These are phyloP conservation scores for Drosophila neonasuta DNA, from an alignment of 2,888 invertebrate species.

Conservation along the genomic window DNA sequence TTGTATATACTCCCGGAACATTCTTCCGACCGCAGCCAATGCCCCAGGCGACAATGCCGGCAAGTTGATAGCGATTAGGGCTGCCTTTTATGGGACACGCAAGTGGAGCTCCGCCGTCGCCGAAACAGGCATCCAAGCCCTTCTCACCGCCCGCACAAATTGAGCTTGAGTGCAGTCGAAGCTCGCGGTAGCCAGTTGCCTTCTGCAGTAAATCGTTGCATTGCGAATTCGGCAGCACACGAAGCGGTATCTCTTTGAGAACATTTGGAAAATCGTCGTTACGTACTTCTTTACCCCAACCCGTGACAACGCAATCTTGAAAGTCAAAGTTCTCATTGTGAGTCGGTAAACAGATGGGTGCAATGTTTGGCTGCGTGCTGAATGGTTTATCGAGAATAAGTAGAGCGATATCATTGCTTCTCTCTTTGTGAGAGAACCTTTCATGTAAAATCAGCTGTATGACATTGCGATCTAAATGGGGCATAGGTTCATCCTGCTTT, in stretches of 20 bases:
- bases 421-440: fast-evolving
- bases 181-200: constrained; percentile 82
- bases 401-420: constrained; percentile 34
- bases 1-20: constrained; percentile 88
- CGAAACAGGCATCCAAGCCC: constrained; percentile 87
- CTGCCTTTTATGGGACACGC: constrained; percentile 85
- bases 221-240: constrained; percentile 83
- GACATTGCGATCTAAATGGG: constrained; percentile 13
- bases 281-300: constrained; percentile 72
- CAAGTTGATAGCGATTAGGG: constrained; percentile 66
- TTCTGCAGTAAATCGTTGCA: constrained; percentile 84
- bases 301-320: constrained; percentile 66
- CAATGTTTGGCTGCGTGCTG: constrained; percentile 8
- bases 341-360: constrained; percentile 32
- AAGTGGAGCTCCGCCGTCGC: constrained; percentile 89
- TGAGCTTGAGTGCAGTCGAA: constrained; percentile 82
- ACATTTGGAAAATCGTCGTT: constrained; percentile 84
- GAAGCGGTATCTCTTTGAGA: constrained; percentile 87
- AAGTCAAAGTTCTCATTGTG: not conserved
- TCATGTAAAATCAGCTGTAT: constrained; percentile 12
- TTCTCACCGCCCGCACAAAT: constrained; percentile 90
- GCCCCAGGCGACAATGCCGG: constrained; percentile 91
- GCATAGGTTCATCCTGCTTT: not conserved
- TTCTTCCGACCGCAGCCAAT: constrained; percentile 87
- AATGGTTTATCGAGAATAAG: constrained; percentile 26